Base-by-base conservation (phyloP, 2,797 vertebrate species). In the Ciconia nigra region DNA sequence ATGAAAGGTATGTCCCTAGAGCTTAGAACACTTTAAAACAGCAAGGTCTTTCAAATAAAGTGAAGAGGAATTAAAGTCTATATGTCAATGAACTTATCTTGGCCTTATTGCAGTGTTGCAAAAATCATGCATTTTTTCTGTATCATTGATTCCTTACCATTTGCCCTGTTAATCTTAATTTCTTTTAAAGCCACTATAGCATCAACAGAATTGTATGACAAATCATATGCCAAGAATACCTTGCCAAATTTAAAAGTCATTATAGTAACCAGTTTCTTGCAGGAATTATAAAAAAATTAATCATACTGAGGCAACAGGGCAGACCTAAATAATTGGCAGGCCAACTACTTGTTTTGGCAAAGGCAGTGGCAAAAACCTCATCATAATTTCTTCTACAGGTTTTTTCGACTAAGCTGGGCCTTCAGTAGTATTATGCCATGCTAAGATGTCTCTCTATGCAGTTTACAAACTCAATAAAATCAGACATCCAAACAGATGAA, bases 381-480 rank as follows among this genome's bases (percentile, higher is more conserved):
- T 74, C 59, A 80, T 74, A 82, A 51, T 37, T 87, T 88, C 33
- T 91, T 55, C 54, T 61, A 8, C 28, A 65, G 42, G 8, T 83
- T 85, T 90, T 96, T 63, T 35, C 31, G 61, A 26, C 33, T 62
- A 59, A 85, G 41, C 18, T 92, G 93, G 21, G 25, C 33, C 51
- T 93, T 83, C n/a, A 86, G 63, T 79, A 44, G 83, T 83, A 41
- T 87, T 89, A 89, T 67, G 67, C 51, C 46, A n/a, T 67, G 37
- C 52, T 85, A 52, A 83, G 47, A n/a, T 87, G 55, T 83, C 92
- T 96, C 87, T 90, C 63, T 93, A 5, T 93, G 44, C 31, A 61
- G 51, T 94, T 96, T 92, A 93, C 46, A 96, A 91, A 71, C 25
- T 87, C 52, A 94, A 49, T 96, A 93, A 96, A 97, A 67, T 83